A percentile compares a stretch with the other conserved stretches of the same genome.
These are phyloP conservation scores for Neoscelio sp. DNA, from an alignment of 2,888 invertebrate species.

Conservation along the genomic window DNA sequence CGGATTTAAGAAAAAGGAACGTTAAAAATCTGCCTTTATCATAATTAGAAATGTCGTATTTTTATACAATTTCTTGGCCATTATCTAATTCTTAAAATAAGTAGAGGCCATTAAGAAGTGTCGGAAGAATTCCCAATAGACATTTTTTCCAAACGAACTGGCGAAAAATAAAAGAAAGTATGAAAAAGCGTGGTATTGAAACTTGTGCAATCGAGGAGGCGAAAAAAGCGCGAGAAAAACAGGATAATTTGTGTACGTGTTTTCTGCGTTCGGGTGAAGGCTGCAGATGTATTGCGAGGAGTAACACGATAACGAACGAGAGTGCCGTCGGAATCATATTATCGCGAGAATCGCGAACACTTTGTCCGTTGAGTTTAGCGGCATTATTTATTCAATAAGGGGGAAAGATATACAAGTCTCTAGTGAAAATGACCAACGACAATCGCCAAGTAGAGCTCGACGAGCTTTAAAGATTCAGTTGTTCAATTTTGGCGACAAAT, in stretches of 20 bases:
- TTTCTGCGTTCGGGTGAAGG: conserved; percentile 28
- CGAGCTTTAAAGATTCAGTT: conserved; percentile 65
- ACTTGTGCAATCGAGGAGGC: conserved; percentile 26
- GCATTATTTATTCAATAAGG: conserved; percentile 64
- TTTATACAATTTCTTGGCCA: conserved; percentile 14
- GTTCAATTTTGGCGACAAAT: conserved; percentile 59
- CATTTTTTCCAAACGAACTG: conserved; percentile 17
- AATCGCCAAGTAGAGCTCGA: conserved; percentile 51
- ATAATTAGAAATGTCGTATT: background rate
- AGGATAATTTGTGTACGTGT: conserved; percentile 63
- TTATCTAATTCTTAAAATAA: conserved; percentile 19
- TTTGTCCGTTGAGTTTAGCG: conserved; percentile 54
- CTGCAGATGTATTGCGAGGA: conserved; percentile 33
- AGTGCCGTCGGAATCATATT: conserved; percentile 42
- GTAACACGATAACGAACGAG: conserved; percentile 41
- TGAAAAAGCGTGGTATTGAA: conserved; percentile 37
- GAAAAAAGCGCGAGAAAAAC: conserved; percentile 39
- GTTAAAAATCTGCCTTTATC: background rate
- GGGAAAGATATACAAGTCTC: conserved; percentile 59
- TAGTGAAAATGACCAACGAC: conserved; percentile 65
- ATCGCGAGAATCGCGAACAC: conserved; percentile 53
- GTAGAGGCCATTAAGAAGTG: conserved; percentile 19
- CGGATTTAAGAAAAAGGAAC: background rate
- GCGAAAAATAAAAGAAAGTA: conserved; percentile 22
- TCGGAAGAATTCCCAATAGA: conserved; percentile 27